These are phyloP conservation scores for Formica exsecta DNA, from an alignment of 1,140 invertebrate genomes.

Conservation along the genomic window DNA sequence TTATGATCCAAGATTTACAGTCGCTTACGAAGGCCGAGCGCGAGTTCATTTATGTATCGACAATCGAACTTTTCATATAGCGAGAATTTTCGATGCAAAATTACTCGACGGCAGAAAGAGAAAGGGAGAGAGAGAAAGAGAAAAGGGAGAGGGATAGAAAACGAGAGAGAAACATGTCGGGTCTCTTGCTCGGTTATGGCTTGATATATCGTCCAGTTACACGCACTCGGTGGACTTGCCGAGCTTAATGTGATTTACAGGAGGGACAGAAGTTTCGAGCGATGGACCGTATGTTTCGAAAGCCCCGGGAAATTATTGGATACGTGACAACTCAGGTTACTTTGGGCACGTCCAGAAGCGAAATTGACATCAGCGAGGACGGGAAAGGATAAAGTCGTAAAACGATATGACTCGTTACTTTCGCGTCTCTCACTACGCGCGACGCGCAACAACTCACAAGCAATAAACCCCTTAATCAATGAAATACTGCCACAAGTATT, in stretches of 20 bases:
- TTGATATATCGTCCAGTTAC: constrained; percentile 68
- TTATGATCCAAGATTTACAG: constrained; percentile 34
- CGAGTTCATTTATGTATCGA: constrained; percentile 21
- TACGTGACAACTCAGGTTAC: constrained; percentile 70
- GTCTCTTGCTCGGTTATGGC: constrained; percentile 56
- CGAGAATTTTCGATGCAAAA: constrained; percentile 43
- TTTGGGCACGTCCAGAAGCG: constrained; percentile 48
- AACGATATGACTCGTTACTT: constrained; percentile 62
- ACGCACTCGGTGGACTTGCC: constrained; percentile 65
- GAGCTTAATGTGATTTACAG: constrained; percentile 79
- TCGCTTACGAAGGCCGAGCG: neutral
- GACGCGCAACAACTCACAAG: constrained; percentile 50
- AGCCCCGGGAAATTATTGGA: constrained; percentile 75
- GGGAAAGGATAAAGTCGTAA: constrained; percentile 63
- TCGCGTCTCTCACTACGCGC: constrained; percentile 34
- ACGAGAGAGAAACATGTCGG: constrained; percentile 61
- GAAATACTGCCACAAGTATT: constrained; percentile 15
- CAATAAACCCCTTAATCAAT: constrained; percentile 45
- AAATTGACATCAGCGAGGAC: constrained; percentile 60
- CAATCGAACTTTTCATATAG: constrained; percentile 33
- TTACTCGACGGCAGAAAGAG: constrained; percentile 24
- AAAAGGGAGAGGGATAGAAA: neutral
- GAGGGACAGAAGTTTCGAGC: constrained; percentile 71
- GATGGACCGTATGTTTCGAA: constrained; percentile 74
- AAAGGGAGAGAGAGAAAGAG: too few relatives aligned